These are phyloP conservation scores for Tauraco erythrolophus DNA, from an alignment of 2,113 vertebrate genomes.

Conservation along the genomic window DNA sequence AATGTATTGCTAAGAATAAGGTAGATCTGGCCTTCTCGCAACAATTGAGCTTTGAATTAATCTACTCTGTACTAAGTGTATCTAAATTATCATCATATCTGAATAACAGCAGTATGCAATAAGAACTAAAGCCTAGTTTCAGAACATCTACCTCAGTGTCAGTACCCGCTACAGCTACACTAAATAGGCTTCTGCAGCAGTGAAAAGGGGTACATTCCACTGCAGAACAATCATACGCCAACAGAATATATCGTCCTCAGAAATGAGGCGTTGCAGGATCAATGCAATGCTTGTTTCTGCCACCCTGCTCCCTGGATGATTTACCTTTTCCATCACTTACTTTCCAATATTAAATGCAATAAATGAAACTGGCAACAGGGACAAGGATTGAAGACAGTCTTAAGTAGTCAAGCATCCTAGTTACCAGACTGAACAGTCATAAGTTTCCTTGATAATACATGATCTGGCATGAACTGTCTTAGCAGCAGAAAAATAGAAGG, in stretches of 20 bases:
- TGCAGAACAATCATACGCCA: neutral
- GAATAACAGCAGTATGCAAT: neutral
- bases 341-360: neutral
- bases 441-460: neutral
- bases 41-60: neutral
- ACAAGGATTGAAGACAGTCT: neutral
- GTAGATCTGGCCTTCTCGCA: neutral
- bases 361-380: neutral
- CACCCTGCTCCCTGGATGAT: neutral
- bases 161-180: neutral
- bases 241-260: neutral
- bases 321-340: neutral
- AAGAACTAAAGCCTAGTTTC: neutral
- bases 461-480: neutral
- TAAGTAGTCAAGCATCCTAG: neutral
- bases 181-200: neutral
- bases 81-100: neutral
- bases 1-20: neutral
- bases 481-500: neutral
- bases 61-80: neutral
- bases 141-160: neutral
- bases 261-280: neutral
- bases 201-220: neutral
- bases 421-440: neutral
- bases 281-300: neutral